Conservation (phyloP, 2,797 vertebrate species). For the Pteronotus mesoamericanus region DNA sequence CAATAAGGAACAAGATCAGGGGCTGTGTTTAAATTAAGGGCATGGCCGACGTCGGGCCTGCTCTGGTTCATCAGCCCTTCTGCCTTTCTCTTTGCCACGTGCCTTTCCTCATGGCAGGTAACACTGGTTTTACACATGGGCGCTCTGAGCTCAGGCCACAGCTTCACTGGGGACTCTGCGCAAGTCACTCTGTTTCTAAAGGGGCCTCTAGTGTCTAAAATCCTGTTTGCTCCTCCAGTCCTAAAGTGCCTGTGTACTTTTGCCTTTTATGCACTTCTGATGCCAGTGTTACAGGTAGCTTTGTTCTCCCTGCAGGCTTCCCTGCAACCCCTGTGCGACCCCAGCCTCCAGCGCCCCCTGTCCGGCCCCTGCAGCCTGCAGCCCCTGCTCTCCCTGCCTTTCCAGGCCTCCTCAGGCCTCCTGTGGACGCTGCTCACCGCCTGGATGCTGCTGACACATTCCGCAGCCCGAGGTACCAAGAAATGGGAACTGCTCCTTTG, state of each 20-base stretch:
- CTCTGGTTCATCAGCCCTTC: background rate
- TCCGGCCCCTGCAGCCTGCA: background rate
- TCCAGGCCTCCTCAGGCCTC: background rate
- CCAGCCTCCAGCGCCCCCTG: background rate
- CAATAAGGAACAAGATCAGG: background rate
- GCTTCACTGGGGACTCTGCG: background rate
- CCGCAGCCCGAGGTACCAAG: background rate
- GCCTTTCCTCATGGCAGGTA: background rate
- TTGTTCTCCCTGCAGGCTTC: slow-evolving; percentile 17
- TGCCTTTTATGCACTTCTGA: background rate
- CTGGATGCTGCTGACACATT: background rate
- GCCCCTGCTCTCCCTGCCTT: background rate
- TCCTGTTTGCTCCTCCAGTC: background rate
- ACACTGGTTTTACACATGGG: background rate
- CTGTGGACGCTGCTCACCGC: background rate
- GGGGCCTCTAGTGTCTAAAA: background rate
- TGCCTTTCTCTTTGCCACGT: background rate
- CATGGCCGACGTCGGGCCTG: background rate
- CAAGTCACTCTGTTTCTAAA: background rate
- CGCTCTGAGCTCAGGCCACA: background rate
- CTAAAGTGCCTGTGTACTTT: background rate
- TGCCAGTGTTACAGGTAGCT: background rate
- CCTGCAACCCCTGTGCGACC: background rate
- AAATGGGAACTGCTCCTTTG: fast-evolving
- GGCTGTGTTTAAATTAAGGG: background rate